These are phyloP conservation scores for Sciurus carolinensis DNA, from an alignment of 2,797 vertebrate genomes.

Conservation along the genomic window DNA sequence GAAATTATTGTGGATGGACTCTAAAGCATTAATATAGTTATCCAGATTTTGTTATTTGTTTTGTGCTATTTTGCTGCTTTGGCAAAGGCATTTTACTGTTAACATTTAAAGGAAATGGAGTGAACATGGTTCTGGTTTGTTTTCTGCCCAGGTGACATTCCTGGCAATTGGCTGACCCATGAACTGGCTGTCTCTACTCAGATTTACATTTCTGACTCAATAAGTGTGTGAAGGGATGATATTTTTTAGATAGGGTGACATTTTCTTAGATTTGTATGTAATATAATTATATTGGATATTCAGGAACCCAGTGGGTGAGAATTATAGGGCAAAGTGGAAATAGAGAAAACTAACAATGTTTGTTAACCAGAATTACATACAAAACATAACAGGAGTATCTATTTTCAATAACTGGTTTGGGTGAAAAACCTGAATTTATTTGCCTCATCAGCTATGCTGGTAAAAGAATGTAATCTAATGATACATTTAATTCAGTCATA, in stretches of 20 bases:
- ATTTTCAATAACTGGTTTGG: not conserved
- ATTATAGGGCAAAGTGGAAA: not conserved
- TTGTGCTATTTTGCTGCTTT: slow-evolving; percentile 13
- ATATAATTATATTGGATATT: not conserved
- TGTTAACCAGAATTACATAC: not conserved
- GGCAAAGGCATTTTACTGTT: not conserved
- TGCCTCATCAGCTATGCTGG: slow-evolving; percentile 3
- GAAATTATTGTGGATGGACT: not conserved
- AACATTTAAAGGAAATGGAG: not conserved
- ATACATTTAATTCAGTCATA: slow-evolving; percentile 45
- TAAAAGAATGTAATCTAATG: slow-evolving; percentile 29
- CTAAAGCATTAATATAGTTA: not conserved
- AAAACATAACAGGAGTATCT: not conserved
- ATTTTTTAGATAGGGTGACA: not conserved
- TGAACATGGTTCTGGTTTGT: not conserved
- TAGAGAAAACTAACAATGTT: not conserved
- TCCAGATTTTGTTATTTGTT: slow-evolving; percentile 17
- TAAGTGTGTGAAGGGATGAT: not conserved
- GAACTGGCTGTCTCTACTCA: not conserved
- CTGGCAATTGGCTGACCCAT: not conserved
- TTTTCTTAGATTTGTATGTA: not conserved
- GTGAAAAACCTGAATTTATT: slow-evolving; percentile 34
- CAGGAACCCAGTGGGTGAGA: not conserved
- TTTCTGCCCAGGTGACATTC: not conserved
- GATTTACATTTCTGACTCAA: not conserved